These are phyloP conservation scores for Thamnaconus septentrionalis DNA, from an alignment of 2,113 vertebrate species.

Conservation along the genomic window DNA sequence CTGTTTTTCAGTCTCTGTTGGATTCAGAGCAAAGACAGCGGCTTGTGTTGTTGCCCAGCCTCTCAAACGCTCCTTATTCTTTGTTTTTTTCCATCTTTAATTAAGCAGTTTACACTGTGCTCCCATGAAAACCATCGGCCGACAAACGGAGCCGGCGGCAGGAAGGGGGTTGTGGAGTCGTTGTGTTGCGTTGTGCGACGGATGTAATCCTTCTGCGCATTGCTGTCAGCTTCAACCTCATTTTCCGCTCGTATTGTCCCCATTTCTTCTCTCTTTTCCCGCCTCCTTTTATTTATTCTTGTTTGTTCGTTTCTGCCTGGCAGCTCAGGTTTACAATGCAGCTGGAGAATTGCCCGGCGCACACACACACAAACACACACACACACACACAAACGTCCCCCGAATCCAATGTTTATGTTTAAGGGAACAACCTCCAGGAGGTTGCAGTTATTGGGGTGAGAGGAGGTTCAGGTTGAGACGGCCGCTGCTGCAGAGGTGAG, in stretches of 20 bases:
- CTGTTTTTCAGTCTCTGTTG: constrained; percentile 15
- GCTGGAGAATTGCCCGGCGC: constrained; percentile 6
- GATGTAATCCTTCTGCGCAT: constrained; percentile 30
- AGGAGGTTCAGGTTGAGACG: constrained; percentile 59
- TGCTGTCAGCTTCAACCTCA: constrained; percentile 36
- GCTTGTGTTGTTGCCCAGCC: constrained; percentile 2
- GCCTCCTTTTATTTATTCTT: constrained; percentile 33
- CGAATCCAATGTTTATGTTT: constrained; percentile 46
- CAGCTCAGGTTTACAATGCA: not conserved
- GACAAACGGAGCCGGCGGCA: constrained; percentile 30
- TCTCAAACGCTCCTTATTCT: constrained; percentile 16
- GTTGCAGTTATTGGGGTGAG: constrained; percentile 62
- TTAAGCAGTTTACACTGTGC: constrained; percentile 44
- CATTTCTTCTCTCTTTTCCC: constrained; percentile 20
- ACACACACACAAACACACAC: not conserved
- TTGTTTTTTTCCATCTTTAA: constrained; percentile 41
- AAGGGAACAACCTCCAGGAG: constrained; percentile 27
- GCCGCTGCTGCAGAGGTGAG: constrained; percentile 63
- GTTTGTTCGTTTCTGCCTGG: no score
- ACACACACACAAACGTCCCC: no score
- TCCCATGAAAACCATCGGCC: constrained; percentile 39
- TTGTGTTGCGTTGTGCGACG: no score
- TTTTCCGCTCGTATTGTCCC: constrained; percentile 30
- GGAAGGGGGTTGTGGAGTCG: constrained; percentile 1
- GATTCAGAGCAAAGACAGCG: constrained; percentile 8